phyloP scores from a whole-genome alignment of 2,113 vertebrate species.

The Misgurnus mizolepis region DNA sequence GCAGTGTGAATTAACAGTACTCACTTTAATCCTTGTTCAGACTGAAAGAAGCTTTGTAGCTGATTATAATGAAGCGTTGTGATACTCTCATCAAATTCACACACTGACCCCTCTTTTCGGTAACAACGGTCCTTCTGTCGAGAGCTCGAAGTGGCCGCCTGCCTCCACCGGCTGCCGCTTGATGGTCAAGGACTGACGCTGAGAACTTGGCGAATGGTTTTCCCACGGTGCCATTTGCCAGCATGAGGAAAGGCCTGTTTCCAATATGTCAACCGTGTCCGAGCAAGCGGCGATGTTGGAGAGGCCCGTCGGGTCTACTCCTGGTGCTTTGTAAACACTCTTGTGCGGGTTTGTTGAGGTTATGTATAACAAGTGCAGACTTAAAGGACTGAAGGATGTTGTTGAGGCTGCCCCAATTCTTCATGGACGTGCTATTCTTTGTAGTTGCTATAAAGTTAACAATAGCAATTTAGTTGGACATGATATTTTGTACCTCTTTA shows the following conservation, averaged over 20 bases:
- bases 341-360: constrained; percentile 3
- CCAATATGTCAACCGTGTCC: constrained; percentile 28
- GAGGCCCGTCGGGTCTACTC: constrained; percentile 10
- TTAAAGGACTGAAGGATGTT: not conserved
- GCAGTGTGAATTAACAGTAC: not conserved
- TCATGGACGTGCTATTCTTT: not conserved
- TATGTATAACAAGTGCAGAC: not conserved
- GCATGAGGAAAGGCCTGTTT: constrained; percentile 37
- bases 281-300: constrained; percentile 11
- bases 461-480: too few species aligned
- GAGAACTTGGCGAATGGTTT: constrained; percentile 30
- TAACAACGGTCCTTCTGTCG: constrained; percentile 38
- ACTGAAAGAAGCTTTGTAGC: constrained; percentile 23
- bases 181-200: constrained; percentile 27
- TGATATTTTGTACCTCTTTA: too few species aligned
- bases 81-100: constrained; percentile 29
- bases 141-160: constrained; percentile 33
- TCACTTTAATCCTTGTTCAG: constrained; percentile 16
- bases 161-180: constrained; percentile 6
- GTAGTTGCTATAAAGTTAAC: not conserved
- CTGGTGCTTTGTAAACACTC: constrained; percentile 6
- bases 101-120: not conserved
- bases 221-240: constrained; percentile 42
- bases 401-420: not conserved
- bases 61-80: constrained; percentile 11